These are phyloP conservation scores for Acridotheres tristis DNA, from an alignment of 2,797 vertebrate species.

Conservation along the genomic window DNA sequence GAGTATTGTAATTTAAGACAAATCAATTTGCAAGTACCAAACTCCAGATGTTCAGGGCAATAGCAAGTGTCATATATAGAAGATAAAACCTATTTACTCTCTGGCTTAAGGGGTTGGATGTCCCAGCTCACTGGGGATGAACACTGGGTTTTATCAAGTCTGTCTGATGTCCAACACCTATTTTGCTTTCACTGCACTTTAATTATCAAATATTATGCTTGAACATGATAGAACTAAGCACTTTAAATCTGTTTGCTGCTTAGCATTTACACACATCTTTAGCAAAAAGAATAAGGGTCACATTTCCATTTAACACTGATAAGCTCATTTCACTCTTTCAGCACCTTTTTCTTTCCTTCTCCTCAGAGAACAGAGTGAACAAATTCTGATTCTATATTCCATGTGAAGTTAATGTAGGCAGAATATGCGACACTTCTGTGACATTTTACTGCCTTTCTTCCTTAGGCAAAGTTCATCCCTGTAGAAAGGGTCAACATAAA, in stretches of 20 bases:
- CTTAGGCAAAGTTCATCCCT: conserved; percentile 1
- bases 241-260: not conserved
- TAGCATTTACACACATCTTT: not conserved
- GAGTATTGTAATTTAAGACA: not conserved
- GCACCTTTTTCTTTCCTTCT: not conserved
- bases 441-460: conserved; percentile 5
- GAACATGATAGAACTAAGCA: not conserved
- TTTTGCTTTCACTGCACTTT: not conserved
- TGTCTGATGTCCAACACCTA: not conserved
- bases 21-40: not conserved
- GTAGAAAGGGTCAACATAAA: conserved; percentile 15
- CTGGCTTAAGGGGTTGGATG: not conserved
- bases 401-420: not conserved
- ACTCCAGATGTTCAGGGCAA: not conserved
- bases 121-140: not conserved
- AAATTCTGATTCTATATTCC: not conserved
- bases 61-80: accelerated
- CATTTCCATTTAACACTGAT: not conserved
- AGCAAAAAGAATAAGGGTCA: not conserved
- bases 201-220: not conserved
- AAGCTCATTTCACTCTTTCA: not conserved
- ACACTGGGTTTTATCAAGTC: not conserved
- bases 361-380: not conserved
- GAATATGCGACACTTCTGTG: not conserved
- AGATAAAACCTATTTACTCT: not conserved